Conservation (phyloP, 2,113 vertebrate genomes). For the Ginglymostoma cirratum region DNA sequence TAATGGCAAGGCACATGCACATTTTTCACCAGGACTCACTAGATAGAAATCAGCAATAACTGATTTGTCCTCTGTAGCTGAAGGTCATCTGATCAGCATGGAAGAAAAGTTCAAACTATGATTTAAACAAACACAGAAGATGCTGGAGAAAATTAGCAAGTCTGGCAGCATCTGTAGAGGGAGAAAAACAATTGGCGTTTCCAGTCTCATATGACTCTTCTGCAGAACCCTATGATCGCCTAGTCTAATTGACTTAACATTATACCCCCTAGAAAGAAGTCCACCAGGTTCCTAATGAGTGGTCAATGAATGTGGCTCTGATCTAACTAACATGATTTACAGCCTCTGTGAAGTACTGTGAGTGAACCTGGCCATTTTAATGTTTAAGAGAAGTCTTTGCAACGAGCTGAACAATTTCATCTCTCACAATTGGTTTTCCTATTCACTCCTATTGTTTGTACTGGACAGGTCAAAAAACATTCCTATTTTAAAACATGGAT, state of each 20-base stretch:
- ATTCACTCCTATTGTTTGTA: neutral
- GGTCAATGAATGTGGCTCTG: neutral
- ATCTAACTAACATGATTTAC: neutral
- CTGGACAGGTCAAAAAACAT: neutral
- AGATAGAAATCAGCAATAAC: neutral
- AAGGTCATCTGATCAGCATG: neutral
- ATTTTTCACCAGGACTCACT: neutral
- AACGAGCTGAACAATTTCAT: neutral
- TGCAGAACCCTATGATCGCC: neutral
- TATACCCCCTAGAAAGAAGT: neutral
- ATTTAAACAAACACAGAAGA: neutral
- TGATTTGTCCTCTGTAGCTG: neutral
- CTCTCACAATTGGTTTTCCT: neutral
- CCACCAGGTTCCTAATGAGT: neutral
- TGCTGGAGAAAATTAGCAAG: too few relatives aligned
- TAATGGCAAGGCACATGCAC: neutral
- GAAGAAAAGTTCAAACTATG: neutral
- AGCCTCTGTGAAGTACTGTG: neutral
- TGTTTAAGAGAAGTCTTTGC: neutral
- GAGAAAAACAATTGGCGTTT: too few relatives aligned
- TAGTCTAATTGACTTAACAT: neutral
- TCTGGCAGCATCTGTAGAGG: too few relatives aligned
- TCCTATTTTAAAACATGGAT: neutral
- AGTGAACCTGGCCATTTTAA: neutral
- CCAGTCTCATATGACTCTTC: too few relatives aligned